Evolutionary conservation across 1,140 invertebrate species (phyloP), one percentile per base, ranked within the genome.

Genomic region (Mizuhopecten yessoensis): DNA sequence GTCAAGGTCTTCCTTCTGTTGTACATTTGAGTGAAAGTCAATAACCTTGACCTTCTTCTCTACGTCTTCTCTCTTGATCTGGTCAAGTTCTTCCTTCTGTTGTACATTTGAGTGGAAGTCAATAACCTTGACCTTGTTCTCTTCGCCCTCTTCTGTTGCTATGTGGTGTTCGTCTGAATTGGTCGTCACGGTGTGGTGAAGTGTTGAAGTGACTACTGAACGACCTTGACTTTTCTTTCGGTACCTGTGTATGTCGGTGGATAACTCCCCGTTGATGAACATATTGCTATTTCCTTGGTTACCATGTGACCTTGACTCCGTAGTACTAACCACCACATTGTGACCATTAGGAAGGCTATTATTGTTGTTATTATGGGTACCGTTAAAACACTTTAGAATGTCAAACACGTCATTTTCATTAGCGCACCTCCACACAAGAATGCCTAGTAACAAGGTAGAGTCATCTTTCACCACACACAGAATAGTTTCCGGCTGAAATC

Each of bases 191-290:
- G 57, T 75, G 23, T 75, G 57, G 57, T n/a, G n/a, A 29, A 75
- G n/a, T 75, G 23, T 29, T 17, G 57, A 5, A 5, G 57, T 75
- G 57, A 75, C 57, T n/a, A 75, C 57, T n/a, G 57, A 75, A 13
- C 57, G 57, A 75, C 57, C 57, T 75, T 75, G 57, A n/a, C 57
- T 75, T 75, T 75, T 75, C 57, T 75, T 75, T 29, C 57, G 57
- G 23, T 75, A 75, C 23, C 57, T 75, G 57, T 75, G 57, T 75
- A n/a, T 75, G 1, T 75, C 57, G 57, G n/a, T 29, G 23, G 57
- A n/a, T 75, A n/a, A 3, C 5, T 75, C 57, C 57, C 57, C n/a
- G 29, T 75, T 75, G 5, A 75, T 11, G 0, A 75, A 23, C 17
- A 75, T n/a, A 75, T 29, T 75, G 57, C n/a, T n/a, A n/a, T 75